Percentiles rank a stretch among this genome's conserved stretches.
These are phyloP conservation scores for Ciconia maguari DNA, from an alignment of 2,113 vertebrate genomes.

Conservation along the genomic window DNA sequence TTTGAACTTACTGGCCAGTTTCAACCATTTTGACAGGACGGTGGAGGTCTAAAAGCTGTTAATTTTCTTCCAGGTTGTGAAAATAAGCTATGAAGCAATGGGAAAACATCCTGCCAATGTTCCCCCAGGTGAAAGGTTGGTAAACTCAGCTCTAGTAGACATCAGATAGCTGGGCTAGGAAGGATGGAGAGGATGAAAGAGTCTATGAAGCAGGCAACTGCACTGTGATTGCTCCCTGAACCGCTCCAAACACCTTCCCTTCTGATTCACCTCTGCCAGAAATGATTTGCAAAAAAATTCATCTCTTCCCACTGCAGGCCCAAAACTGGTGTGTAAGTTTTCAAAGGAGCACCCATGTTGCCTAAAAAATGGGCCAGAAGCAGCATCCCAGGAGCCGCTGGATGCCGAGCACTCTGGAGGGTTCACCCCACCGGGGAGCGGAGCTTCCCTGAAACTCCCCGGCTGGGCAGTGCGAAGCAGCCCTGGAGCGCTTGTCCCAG, in stretches of 20 bases:
- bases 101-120: not conserved
- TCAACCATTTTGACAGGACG: not conserved
- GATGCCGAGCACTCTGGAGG: not conserved
- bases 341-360: not conserved
- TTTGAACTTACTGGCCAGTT: not conserved
- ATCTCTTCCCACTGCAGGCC: not conserved
- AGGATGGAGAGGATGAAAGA: not conserved
- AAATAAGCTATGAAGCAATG: not conserved
- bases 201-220: not conserved
- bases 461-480: not conserved
- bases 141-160: not conserved
- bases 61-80: not conserved
- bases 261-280: not conserved
- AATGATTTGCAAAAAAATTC: not conserved
- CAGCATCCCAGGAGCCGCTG: not conserved
- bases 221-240: not conserved
- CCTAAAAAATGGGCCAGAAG: not conserved
- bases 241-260: not conserved
- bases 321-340: not conserved
- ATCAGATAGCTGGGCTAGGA: not conserved
- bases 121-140: not conserved
- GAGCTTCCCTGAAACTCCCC: not conserved
- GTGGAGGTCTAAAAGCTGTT: not conserved
- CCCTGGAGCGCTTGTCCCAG: not conserved
- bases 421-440: rapidly evolving